Base-by-base conservation (phyloP, 2,113 vertebrate genomes). In the Laticauda laticaudata region DNA sequence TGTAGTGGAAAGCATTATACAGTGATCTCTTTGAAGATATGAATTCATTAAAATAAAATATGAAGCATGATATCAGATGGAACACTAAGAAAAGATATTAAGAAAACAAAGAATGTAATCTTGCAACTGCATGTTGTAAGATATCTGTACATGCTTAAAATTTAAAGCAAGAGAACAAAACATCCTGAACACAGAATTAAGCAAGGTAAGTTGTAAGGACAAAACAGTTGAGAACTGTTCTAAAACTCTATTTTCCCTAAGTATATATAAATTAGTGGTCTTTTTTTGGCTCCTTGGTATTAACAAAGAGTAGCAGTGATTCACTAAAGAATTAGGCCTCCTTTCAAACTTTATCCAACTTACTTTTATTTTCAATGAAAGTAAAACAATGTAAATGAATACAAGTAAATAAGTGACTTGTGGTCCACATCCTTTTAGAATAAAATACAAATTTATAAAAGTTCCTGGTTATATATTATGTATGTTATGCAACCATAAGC, bases 161-260 rank as follows among this genome's bases (percentile, higher is more conserved):
- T 90, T 87, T 94, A 97, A 96, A 96, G 88, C 90, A 94, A 96
- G 56, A 56, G 69, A 96, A 92, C 39, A 96, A 96, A 96, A 94
- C 86, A 94, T 89, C 93, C 91, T 92, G 93, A 96, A 93, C 10
- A 90, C 20, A 94, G 29, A 94, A 92, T 94, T 86, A 90, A 97
- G 61, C 91, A 95, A 96, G 96, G 92, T 89, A 93, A 88, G 15
- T 69, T 69, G 61, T 93, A 94, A 96, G 92, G 0, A 0, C 56
- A 23, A 96, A 95, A 95, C 92, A 94, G 94, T 59, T 95, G 86
- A 85, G 94, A 95, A 95, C 92, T 91, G 51, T 95, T 93, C 88
- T 94, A 92, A 95, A 96, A 91, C 93, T 93, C 43, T 93, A 91
- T 94, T 94, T 54, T 96, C 95, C 94, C 94, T 87, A 39, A 95